phyloP scores from a whole-genome alignment of 1,140 invertebrate species.

The Maconellicoccus hirsutus region DNA sequence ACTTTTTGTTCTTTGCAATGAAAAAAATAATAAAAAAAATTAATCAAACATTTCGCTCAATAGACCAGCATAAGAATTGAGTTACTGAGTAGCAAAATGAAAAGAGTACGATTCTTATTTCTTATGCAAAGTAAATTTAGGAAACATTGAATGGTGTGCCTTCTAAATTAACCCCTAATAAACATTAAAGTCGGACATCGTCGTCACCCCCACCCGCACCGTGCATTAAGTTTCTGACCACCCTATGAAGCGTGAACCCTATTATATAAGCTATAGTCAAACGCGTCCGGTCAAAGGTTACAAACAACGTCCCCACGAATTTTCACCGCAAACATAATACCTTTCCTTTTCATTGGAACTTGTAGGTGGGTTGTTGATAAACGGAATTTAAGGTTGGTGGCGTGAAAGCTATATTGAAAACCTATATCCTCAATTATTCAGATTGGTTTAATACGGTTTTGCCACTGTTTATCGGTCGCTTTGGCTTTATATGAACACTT shows the following conservation, averaged over 20 bases:
- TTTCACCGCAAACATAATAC: conserved; percentile 19
- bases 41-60: too few relatives aligned
- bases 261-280: conserved; percentile 8
- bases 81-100: too few relatives aligned
- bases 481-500: not conserved
- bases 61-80: too few relatives aligned
- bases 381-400: conserved; percentile 5
- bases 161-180: conserved; percentile 20
- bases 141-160: conserved; percentile 6
- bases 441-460: not conserved
- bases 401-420: conserved; percentile 20
- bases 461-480: not conserved
- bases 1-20: too few relatives aligned
- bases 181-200: conserved; percentile 17
- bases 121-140: not conserved
- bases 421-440: conserved; percentile 19
- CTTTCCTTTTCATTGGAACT: conserved; percentile 19
- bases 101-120: too few relatives aligned
- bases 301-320: conserved; percentile 15
- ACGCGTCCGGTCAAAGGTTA: conserved; percentile 20
- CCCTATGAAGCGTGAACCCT: conserved; percentile 20
- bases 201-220: not conserved
- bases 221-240: conserved; percentile 11
- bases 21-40: too few relatives aligned
- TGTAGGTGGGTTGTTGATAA: not conserved